Base-by-base conservation (phyloP, 2,888 invertebrate genomes). In the Orthosia gracilis region DNA sequence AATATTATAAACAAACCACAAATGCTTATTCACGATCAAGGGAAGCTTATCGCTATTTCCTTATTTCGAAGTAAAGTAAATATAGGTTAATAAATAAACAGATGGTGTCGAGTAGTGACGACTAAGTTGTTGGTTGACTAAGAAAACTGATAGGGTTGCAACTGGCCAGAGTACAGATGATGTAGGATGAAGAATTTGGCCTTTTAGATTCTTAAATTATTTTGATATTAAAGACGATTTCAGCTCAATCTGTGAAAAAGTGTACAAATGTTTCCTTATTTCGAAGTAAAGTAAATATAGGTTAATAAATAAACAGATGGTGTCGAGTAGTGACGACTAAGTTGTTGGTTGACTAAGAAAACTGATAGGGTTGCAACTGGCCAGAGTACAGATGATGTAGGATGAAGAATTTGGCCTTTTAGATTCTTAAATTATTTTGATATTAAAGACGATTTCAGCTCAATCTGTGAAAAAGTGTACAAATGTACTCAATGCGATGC, bases 191-290 rank as follows among this genome's bases (percentile, higher is more conserved):
- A n/a, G 4, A 70, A n/a, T 21, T 58, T 11, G 3, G 15, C 47
- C 15, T 17, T 26, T 31, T 40, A 61, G 7, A 17, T 69, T 77
- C 47, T n/a, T n/a, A n/a, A n/a, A n/a, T n/a, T n/a, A n/a, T n/a
- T n/a, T n/a, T n/a, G n/a, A n/a, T n/a, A n/a, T n/a, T n/a, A n/a
- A n/a, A n/a, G n/a, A n/a, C n/a, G n/a, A n/a, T n/a, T n/a, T n/a
- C n/a, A n/a, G n/a, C n/a, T n/a, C n/a, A n/a, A n/a, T n/a, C n/a
- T n/a, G n/a, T n/a, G n/a, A n/a, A n/a, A n/a, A n/a, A n/a, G n/a
- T n/a, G n/a, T n/a, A n/a, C n/a, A n/a, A n/a, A n/a, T n/a, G n/a
- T 83, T 79, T 81, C 65, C 70, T 81, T 65, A 71, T 72, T 68
- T 83, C 59, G 55, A 83, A 71, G 61, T 74, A 66, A 69, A 74